Conservation (phyloP, 2,888 invertebrate genomes). For the Drosophila paracracens region DNA sequence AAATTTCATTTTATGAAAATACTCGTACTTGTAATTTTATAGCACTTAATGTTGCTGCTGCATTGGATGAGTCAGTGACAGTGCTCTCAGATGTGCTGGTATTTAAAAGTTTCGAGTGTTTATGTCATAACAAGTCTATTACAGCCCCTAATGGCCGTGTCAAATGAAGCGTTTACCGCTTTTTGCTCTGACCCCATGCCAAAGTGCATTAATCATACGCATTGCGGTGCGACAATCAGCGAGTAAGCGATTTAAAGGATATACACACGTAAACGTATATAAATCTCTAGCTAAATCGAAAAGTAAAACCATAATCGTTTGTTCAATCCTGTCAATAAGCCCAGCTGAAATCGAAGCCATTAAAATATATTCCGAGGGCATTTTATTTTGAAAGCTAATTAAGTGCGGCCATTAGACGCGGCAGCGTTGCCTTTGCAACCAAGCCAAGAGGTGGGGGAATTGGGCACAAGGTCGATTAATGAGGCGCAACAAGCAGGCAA, state of each 20-base stretch:
- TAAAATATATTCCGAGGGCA: conserved; percentile 61
- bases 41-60: conserved; percentile 25
- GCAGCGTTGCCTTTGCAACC: conserved; percentile 24
- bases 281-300: conserved; percentile 26
- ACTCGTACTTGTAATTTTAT: conserved; percentile 32
- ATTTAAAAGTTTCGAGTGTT: conserved; percentile 50
- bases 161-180: conserved; percentile 56
- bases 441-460: background rate
- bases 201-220: conserved; percentile 60
- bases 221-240: conserved; percentile 15
- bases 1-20: conserved; percentile 61
- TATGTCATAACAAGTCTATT: conserved; percentile 61
- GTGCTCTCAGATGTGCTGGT: conserved; percentile 38
- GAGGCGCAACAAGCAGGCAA: conserved; percentile 64
- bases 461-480: conserved; percentile 55
- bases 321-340: conserved; percentile 43
- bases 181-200: background rate
- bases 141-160: conserved; percentile 40
- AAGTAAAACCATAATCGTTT: conserved; percentile 55
- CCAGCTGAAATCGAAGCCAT: conserved; percentile 54
- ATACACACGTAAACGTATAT: conserved; percentile 18
- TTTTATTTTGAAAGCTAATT: conserved; percentile 73
- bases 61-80: conserved; percentile 29
- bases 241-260: conserved; percentile 7
- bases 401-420: conserved; percentile 59